Conservation (phyloP, 2,888 invertebrate genomes). For the Lissonota sp. region DNA sequence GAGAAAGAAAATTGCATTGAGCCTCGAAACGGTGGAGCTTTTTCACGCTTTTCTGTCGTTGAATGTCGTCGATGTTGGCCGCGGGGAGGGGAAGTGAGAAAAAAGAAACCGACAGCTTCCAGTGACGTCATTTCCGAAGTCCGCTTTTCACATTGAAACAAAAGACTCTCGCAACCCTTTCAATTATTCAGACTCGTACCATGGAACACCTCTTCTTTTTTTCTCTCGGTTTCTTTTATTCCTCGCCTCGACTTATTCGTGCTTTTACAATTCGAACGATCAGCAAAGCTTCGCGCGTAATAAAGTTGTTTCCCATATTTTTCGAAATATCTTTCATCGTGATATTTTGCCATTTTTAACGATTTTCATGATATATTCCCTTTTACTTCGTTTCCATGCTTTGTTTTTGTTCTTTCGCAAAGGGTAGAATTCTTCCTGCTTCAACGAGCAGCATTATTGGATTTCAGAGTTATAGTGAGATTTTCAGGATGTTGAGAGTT, state of each 20-base stretch:
- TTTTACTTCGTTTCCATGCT: no score
- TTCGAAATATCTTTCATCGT: no score
- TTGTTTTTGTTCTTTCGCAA: no score
- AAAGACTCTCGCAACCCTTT: constrained; percentile 68
- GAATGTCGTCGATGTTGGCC: constrained; percentile 59
- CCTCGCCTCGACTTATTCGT: constrained; percentile 31
- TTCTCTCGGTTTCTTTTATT: constrained; percentile 50
- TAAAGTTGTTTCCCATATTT: no score
- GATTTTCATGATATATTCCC: no score
- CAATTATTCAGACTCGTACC: constrained; percentile 70
- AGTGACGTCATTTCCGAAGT: constrained; percentile 61
- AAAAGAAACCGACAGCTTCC: constrained; percentile 56
- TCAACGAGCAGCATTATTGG: no score
- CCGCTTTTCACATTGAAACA: constrained; percentile 62
- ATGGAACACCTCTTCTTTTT: constrained; percentile 55
- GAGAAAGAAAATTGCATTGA: background rate
- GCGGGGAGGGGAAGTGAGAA: constrained; percentile 18
- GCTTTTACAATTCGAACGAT: background rate
- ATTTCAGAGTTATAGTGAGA: no score
- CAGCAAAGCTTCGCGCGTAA: no score
- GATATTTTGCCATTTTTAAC: no score
- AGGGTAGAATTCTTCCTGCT: background rate
- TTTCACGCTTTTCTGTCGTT: constrained; percentile 44
- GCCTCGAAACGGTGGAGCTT: constrained; percentile 13
- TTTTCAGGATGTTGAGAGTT: no score